Conservation (phyloP, 2,888 invertebrate genomes). For the Miltochrista miniata region DNA sequence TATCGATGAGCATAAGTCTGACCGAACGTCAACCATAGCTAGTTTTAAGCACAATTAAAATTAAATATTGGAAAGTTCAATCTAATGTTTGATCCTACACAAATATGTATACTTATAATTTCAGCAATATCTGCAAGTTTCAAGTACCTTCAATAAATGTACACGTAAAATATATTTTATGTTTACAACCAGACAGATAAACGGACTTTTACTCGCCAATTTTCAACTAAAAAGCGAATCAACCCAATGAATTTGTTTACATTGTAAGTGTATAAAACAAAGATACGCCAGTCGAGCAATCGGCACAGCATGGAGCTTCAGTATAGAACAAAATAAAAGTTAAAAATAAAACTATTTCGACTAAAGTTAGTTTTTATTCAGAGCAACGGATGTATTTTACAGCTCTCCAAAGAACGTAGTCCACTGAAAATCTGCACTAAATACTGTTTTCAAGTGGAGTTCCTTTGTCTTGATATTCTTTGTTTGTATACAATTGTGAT, state of each 20-base stretch:
- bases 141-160: conserved; percentile 11
- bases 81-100: background rate
- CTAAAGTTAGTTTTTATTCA: conserved; percentile 58
- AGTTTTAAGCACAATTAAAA: too few species aligned
- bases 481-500: conserved; percentile 70
- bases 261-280: conserved; percentile 28
- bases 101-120: background rate
- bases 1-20: too few species aligned
- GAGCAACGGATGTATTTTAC: conserved; percentile 53
- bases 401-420: conserved; percentile 49
- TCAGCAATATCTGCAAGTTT: background rate
- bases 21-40: too few species aligned
- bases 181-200: too few species aligned
- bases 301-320: conserved; percentile 20
- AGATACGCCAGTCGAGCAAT: conserved; percentile 27
- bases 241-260: conserved; percentile 37
- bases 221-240: conserved; percentile 17
- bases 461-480: conserved; percentile 69
- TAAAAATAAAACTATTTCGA: conserved; percentile 47
- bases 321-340: conserved; percentile 46
- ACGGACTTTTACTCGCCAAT: conserved; percentile 1
- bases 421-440: conserved; percentile 66
- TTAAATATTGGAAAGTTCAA: too few species aligned
- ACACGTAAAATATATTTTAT: conserved; percentile 1
- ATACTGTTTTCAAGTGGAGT: conserved; percentile 67